These are phyloP conservation scores for Phrynocephalus versicolor DNA, from an alignment of 2,113 vertebrate species.

Conservation along the genomic window DNA sequence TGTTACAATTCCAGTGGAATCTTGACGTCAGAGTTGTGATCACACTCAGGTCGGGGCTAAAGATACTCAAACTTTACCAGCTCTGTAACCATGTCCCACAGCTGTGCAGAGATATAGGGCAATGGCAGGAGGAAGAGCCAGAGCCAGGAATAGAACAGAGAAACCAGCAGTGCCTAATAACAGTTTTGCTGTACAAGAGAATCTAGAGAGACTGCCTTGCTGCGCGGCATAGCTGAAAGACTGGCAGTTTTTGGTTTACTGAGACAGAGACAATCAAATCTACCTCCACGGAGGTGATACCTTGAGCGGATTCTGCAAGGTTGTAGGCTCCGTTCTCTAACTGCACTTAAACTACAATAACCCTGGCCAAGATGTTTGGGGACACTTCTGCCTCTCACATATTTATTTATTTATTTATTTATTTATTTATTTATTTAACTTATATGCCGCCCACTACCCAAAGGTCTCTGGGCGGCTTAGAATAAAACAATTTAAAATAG, in stretches of 20 bases:
- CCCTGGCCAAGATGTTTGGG: too few species aligned
- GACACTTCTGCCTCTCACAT: too few species aligned
- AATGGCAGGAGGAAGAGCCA: neutral
- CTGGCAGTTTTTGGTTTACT: neutral
- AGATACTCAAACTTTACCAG: neutral
- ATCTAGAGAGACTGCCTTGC: neutral
- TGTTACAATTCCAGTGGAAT: constrained; percentile 1
- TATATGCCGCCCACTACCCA: too few species aligned
- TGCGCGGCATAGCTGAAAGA: neutral
- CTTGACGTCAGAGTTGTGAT: neutral
- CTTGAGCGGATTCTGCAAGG: too few species aligned
- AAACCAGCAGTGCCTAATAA: neutral
- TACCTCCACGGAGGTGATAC: too few species aligned
- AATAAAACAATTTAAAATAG: too few species aligned
- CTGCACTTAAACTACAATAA: too few species aligned
- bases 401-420: too few species aligned
- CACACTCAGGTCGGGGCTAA: neutral
- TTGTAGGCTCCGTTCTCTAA: too few species aligned
- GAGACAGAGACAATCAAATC: neutral
- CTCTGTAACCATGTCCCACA: neutral
- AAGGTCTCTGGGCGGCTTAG: too few species aligned
- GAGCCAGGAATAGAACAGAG: neutral
- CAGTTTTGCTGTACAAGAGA: neutral
- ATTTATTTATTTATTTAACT: too few species aligned
- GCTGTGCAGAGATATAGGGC: neutral